phyloP scores from a whole-genome alignment of 2,888 invertebrate species.

The Blera fallax region DNA sequence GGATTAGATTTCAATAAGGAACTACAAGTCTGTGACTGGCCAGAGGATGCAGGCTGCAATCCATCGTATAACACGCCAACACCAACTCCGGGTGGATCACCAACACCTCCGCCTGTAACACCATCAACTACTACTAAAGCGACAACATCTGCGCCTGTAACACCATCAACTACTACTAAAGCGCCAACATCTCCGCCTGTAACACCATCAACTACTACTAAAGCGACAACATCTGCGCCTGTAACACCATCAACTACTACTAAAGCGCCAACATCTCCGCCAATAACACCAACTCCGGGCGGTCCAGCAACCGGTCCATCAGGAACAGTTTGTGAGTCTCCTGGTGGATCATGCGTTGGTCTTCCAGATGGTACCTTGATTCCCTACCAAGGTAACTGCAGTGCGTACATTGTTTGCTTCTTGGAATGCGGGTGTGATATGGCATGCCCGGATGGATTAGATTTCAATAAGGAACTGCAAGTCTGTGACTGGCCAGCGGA shows the following conservation, averaged over 20 bases:
- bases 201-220: no score
- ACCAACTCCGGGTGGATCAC: background rate
- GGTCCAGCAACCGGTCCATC: conserved; percentile 18
- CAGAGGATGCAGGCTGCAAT: conserved; percentile 74
- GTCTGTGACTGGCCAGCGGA: conserved; percentile 71
- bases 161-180: no score
- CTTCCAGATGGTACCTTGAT: background rate
- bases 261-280: no score
- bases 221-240: no score
- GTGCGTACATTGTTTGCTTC: conserved; percentile 52
- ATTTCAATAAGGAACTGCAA: conserved; percentile 40
- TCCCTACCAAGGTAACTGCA: conserved; percentile 43
- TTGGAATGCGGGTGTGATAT: conserved; percentile 10
- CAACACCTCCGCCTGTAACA: no score
- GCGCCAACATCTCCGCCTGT: no score
- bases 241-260: no score
- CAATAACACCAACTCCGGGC: background rate
- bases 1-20: conserved; percentile 37
- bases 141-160: no score
- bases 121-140: no score
- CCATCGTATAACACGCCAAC: no score
- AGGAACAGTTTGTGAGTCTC: conserved; percentile 7
- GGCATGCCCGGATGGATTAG: conserved; percentile 29
- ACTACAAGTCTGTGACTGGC: conserved; percentile 64
- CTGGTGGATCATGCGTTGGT: conserved; percentile 29